Base-by-base conservation (phyloP, 2,888 invertebrate species). In the Polia nebulosa region DNA sequence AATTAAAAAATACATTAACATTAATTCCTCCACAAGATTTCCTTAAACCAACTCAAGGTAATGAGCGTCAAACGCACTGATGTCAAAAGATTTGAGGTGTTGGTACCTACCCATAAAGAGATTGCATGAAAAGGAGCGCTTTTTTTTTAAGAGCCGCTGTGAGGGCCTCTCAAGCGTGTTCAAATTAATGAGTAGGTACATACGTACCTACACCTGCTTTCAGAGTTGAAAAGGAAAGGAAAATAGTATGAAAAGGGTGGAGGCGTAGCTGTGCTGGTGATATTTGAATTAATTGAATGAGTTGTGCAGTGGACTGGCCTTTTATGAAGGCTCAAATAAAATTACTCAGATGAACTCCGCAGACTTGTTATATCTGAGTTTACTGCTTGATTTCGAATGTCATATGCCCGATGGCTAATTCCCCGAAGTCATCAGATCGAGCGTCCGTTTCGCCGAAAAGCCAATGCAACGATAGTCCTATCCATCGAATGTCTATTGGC, bases 151-250 rank as follows among this genome's bases (percentile, higher is more conserved):
- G 9, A 29, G 36, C 3, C 44, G 27, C 20, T 13, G 4, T 3
- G 17, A 29, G 49, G 25, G 27, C 29, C 62, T 39, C 70, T 58
- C 47, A 47, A 32, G 25, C 58, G 47, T 55, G 55, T 49, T 58
- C 20, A 69, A 76, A 69, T 62, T 62, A 74, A 74, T 70, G 76
- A 74, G 45, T 49, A 32, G 1, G 15, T 56, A n/a, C n/a, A n/a
- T n/a, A 57, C 20, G 32, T 62, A 15, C 34, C 6, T 36, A 29
- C 8, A 51, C 32, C n/a, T 34, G 20, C 52, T 62, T 72, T 47
- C 15, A 67, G n/a, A 15, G 22, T 45, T 68, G 44, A 44, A 44
- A 66, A 68, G 44, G 44, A 53, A 53, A 36, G 15, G 20, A 20
- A 32, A 8, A 6, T 39, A 5, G 17, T 20, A 9, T 39, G 34